phyloP scores from a whole-genome alignment of 2,888 invertebrate species.

The Augochlorella aurata region DNA sequence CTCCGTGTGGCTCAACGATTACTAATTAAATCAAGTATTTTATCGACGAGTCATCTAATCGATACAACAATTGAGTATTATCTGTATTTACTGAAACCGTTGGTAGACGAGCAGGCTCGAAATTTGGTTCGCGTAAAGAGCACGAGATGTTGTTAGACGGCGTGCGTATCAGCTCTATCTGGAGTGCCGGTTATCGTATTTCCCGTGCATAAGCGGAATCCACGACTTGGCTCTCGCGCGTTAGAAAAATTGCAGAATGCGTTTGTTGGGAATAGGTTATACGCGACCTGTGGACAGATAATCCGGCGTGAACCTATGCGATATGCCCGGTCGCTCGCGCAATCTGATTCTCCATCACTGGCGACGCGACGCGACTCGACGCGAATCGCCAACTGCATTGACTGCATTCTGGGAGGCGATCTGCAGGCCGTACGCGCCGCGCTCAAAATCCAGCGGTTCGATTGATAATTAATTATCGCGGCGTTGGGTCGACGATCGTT shows the following conservation, averaged over 20 bases:
- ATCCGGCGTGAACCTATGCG: slow-evolving; percentile 7
- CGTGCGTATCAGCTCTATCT: slow-evolving; percentile 2
- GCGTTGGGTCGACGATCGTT: slow-evolving; percentile 57
- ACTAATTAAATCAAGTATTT: background rate
- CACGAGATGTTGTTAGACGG: background rate
- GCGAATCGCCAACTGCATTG: slow-evolving; percentile 16
- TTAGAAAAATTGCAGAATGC: slow-evolving; percentile 5
- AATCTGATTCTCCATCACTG: slow-evolving; percentile 50
- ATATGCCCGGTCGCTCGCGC: slow-evolving; percentile 39
- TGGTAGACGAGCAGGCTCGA: background rate
- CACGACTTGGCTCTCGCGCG: background rate
- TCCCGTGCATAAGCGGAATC: slow-evolving; percentile 15
- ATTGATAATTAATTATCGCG: slow-evolving; percentile 73
- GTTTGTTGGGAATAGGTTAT: slow-evolving; percentile 9
- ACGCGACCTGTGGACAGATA: background rate
- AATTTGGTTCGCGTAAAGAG: background rate
- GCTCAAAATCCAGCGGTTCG: slow-evolving; percentile 57
- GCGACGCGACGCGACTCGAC: slow-evolving; percentile 1
- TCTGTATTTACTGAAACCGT: background rate
- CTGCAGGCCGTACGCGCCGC: slow-evolving; percentile 35
- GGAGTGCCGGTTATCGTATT: slow-evolving; percentile 28
- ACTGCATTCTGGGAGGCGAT: slow-evolving; percentile 21
- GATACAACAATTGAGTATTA: background rate
- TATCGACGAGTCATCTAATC: background rate
- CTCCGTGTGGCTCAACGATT: background rate